Percentiles rank a stretch among this genome's conserved stretches.
Evolutionary conservation across 92 coral and sea anemone species (phyloP).

Genomic region (Phenganax subtilis): DNA sequence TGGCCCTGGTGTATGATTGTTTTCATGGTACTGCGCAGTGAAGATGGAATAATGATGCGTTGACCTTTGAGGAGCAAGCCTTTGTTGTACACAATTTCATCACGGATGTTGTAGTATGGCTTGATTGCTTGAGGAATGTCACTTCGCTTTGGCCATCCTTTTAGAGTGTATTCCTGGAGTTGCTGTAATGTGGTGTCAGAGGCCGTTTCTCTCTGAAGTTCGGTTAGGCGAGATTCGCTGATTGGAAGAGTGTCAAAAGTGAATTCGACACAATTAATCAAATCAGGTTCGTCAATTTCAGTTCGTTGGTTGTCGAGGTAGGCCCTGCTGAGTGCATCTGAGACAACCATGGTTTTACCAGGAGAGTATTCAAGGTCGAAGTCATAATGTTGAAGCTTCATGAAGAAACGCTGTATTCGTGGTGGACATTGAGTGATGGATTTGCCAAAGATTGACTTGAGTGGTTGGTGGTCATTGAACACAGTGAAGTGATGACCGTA

Average conservation of each 20-base stretch:
- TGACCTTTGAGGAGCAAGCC: too few species aligned
- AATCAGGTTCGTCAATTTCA: background rate
- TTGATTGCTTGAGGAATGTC: too few species aligned
- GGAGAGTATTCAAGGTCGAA: background rate
- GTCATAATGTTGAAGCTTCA: background rate
- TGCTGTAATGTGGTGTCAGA: slow-evolving; percentile 30
- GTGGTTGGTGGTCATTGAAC: slow-evolving; percentile 11
- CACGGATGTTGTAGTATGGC: too few species aligned
- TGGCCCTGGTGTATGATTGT: too few species aligned
- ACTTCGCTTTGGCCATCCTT: slow-evolving; percentile 23
- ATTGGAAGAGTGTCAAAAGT: background rate
- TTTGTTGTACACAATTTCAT: too few species aligned
- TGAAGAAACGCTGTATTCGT: slow-evolving; percentile 20
- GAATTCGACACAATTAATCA: background rate
- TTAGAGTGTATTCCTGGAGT: slow-evolving; percentile 14
- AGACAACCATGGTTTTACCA: slow-evolving; percentile 1
- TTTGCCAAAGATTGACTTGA: slow-evolving; percentile 10
- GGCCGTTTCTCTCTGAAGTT: slow-evolving; percentile 2
- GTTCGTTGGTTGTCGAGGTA: background rate
- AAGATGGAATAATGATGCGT: too few species aligned
- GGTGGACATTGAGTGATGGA: background rate
- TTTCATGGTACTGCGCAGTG: too few species aligned
- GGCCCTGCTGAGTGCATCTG: slow-evolving; percentile 3
- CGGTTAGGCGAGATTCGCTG: background rate
- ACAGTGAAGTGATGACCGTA: slow-evolving; percentile 1